Evolutionary conservation across 35 echinoderm and acorn worm genomes (phyloP), one percentile per base, ranked within the genome.

Genomic region (Patiria miniata): DNA sequence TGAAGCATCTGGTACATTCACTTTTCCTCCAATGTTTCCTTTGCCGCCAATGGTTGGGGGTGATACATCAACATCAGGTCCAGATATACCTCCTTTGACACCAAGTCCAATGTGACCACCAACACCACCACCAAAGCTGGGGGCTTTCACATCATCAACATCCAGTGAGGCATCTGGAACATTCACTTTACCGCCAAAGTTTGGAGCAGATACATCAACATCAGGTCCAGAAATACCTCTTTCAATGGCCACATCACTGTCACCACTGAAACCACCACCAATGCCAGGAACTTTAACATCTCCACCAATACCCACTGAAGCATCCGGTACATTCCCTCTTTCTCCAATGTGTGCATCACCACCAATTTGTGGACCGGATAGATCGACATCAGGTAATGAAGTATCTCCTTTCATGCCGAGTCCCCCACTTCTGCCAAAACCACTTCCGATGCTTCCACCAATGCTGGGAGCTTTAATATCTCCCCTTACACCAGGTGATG

Each of bases 391-490:
- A 51, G 80, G 79, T 77, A 36, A 19, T 19, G 19, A 23, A 44
- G 37, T 51, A 83, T 52, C 51, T 37, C 37, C 50, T 17, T 83
- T 60, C 8, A 82, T 21, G 30, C 47, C 80, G 59, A 58, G 51
- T 51, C 44, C 82, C 10, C 38, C 38, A 51, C 37, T 37, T 16
- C 33, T 14, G 29, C 47, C 78, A 7, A 81, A 8, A 55, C 78
- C 86, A 28, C 86, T 77, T 58, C 77, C 51, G 58, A 88, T 68
- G 52, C 79, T 40, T 60, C 87, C 87, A 30, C 79, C 87, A 39
- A 89, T 40, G 26, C 60, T 42, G 7, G 52, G 77, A 58, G 50
- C 59, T 68, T 59, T 59, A 18, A 40, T 17, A 47, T 86, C 60
- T 39, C 37, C 39, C 38, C 83, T 58, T 73, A 26, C 61, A 33